Conservation (phyloP, 2,888 invertebrate genomes). For the Cosmopolites sordidus region DNA sequence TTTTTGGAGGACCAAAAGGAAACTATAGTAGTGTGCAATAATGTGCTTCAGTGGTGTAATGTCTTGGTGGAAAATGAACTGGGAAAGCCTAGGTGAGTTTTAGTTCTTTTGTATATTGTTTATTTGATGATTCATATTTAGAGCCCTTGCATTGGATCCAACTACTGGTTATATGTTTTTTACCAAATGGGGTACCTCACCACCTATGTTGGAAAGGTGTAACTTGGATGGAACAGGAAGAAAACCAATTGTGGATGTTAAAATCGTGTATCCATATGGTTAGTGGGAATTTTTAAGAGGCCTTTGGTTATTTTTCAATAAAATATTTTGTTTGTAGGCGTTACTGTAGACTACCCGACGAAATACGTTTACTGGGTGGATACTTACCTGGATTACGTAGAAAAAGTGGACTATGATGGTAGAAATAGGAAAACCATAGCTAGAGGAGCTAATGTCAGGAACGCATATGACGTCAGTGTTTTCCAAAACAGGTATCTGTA, state of each 20-base stretch:
- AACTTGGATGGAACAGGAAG: conserved; percentile 62
- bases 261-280: conserved; percentile 72
- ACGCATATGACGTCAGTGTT: conserved; percentile 66
- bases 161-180: conserved; percentile 71
- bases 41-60: conserved; percentile 59
- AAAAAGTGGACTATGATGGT: conserved; percentile 75
- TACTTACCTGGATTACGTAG: conserved; percentile 72
- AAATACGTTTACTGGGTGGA: conserved; percentile 77
- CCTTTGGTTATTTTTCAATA: background rate
- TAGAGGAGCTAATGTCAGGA: conserved; percentile 55
- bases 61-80: conserved; percentile 65
- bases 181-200: conserved; percentile 66
- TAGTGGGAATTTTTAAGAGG: background rate
- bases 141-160: conserved; percentile 76
- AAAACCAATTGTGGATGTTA: conserved; percentile 57
- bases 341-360: conserved; percentile 68
- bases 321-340: conserved; percentile 39
- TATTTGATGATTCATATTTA: conserved; percentile 1
- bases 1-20: conserved; percentile 54
- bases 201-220: conserved; percentile 62
- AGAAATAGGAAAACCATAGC: conserved; percentile 59
- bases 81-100: conserved; percentile 48
- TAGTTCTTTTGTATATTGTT: background rate
- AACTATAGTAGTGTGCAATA: conserved; percentile 38
- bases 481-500: conserved; percentile 61